Conservation (phyloP, 2,888 invertebrate species). For the Invenusta paracnida region DNA sequence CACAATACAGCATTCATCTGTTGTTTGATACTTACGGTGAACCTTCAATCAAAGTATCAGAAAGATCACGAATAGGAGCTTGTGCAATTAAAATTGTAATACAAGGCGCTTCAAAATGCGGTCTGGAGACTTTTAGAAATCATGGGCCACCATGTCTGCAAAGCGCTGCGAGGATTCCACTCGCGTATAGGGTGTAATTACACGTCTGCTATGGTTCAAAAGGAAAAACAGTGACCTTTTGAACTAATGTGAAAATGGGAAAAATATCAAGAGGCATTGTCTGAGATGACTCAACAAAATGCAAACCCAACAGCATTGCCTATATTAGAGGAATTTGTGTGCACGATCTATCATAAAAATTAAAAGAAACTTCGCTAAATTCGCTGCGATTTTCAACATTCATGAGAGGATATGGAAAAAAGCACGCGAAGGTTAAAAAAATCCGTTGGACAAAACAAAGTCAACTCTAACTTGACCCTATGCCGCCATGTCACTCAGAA, state of each 20-base stretch:
- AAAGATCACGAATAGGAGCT: conserved; percentile 9
- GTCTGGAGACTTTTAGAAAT: conserved; percentile 11
- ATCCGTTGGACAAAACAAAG: conserved; percentile 2
- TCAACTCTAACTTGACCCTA: not conserved
- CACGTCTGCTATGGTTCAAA: conserved; percentile 7
- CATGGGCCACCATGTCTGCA: not conserved
- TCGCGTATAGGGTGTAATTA: not conserved
- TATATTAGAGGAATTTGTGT: conserved; percentile 17
- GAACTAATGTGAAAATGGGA: conserved; percentile 5
- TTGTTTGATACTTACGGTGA: conserved; percentile 5
- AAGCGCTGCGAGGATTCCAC: not conserved
- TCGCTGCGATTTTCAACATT: conserved; percentile 5
- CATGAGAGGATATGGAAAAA: conserved; percentile 9
- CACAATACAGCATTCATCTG: conserved; percentile 16
- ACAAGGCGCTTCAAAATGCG: conserved; percentile 11
- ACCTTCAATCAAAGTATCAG: conserved; percentile 5
- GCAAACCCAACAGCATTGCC: conserved; percentile 7
- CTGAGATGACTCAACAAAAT: conserved; percentile 5
- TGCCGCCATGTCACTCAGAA: not conserved
- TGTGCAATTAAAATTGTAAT: conserved; percentile 9
- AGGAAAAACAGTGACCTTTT: conserved; percentile 7
- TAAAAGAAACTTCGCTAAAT: conserved; percentile 13
- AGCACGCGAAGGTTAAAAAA: not conserved
- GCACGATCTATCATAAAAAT: conserved; percentile 2
- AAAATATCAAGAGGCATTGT: conserved; percentile 23